Conservation (phyloP, 2,797 vertebrate genomes). For the Syngnathus rostellatus region DNA sequence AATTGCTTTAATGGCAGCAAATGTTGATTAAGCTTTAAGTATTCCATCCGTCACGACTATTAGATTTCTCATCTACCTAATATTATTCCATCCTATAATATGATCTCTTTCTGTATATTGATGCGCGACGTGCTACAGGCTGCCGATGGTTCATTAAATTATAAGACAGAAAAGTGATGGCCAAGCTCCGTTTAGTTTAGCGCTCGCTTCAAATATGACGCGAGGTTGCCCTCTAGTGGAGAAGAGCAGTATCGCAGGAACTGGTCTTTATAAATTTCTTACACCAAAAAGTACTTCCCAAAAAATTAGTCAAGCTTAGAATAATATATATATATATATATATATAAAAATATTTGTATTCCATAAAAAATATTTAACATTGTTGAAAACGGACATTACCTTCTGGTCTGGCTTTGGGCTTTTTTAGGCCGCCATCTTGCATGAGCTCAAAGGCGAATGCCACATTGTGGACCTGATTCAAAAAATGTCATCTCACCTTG, state of each 20-base stretch:
- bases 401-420: constrained; percentile 95
- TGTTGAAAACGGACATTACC: constrained; percentile 60
- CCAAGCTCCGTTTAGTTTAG: background rate
- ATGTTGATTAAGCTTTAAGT: constrained; percentile 11
- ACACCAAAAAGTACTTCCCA: too few relatives aligned
- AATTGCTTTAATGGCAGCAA: constrained; percentile 5
- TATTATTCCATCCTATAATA: background rate
- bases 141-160: background rate
- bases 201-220: background rate
- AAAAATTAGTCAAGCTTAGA: background rate
- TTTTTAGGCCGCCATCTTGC: constrained; percentile 92
- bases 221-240: constrained; percentile 1
- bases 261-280: too few relatives aligned
- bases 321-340: too few relatives aligned
- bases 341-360: background rate
- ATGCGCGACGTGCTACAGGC: background rate
- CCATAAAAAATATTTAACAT: background rate
- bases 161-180: background rate
- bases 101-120: background rate
- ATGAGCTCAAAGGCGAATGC: constrained; percentile 94
- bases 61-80: background rate
- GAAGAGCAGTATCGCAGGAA: background rate
- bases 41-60: constrained; percentile 8
- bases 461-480: constrained; percentile 86
- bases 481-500: background rate